Evolutionary conservation across 1,140 invertebrate genomes (phyloP).

Genomic region (Nephila pilipes): DNA sequence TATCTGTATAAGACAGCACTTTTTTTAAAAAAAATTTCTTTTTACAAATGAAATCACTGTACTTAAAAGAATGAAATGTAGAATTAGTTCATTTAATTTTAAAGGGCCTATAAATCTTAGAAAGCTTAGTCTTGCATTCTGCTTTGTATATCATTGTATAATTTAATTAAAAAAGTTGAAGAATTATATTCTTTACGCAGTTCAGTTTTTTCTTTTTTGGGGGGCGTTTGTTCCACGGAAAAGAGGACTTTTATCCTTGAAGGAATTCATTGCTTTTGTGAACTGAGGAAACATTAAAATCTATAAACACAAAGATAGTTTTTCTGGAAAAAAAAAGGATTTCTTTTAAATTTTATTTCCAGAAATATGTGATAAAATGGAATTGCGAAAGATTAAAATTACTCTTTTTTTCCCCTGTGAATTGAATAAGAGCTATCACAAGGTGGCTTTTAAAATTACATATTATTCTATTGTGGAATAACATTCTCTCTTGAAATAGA

Average conservation of each 20-base stretch:
- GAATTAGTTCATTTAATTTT: background rate
- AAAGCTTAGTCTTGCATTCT: background rate
- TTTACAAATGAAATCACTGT: background rate
- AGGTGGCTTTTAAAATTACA: no score
- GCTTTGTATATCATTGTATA: slow-evolving; percentile 1
- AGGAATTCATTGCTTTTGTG: background rate
- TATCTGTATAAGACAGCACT: background rate
- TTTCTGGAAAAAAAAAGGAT: no score
- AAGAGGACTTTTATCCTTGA: background rate
- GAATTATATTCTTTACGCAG: no score
- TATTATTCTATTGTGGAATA: no score
- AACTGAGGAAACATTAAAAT: background rate
- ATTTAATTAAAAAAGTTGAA: background rate
- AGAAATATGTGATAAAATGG: no score
- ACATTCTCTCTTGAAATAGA: no score
- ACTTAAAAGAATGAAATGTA: background rate
- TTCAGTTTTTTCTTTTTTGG: no score
- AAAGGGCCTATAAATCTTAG: background rate
- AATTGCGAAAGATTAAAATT: no score
- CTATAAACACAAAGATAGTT: background rate
- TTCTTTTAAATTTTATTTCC: no score
- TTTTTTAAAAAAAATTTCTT: background rate
- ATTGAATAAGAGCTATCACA: no score
- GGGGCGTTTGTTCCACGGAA: background rate
- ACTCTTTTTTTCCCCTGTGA: no score